Evolutionary conservation across 2,888 invertebrate genomes (phyloP).

Genomic region (Buathra laborator): DNA sequence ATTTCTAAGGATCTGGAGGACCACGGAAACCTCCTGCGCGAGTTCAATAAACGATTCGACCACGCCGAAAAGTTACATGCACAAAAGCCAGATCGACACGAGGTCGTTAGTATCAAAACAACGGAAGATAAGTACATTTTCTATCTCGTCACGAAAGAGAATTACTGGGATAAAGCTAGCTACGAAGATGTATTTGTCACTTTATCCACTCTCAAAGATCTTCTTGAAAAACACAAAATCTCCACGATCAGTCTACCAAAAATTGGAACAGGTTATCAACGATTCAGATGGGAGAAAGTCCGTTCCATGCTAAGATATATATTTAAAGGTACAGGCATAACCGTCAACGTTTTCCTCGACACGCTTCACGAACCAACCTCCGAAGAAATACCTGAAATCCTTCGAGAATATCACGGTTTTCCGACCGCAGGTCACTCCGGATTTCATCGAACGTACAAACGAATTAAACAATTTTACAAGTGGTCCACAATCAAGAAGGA

Average conservation of each 20-base stretch:
- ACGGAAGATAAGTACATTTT: conserved; percentile 18
- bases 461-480: conserved; percentile 65
- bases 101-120: conserved; percentile 11
- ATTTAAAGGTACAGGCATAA: conserved; percentile 31
- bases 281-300: conserved; percentile 48
- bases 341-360: conserved; percentile 24
- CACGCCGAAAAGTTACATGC: not conserved
- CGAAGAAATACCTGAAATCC: conserved; percentile 39
- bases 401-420: conserved; percentile 58
- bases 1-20: conserved; percentile 40
- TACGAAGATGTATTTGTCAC: conserved; percentile 34
- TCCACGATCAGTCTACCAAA: conserved; percentile 25
- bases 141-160: conserved; percentile 45
- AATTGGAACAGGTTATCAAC: conserved; percentile 31
- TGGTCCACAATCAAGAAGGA: conserved; percentile 72
- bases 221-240: not conserved
- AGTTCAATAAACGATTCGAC: conserved; percentile 33
- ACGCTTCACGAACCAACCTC: conserved; percentile 34
- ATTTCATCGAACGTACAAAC: conserved; percentile 65
- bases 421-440: conserved; percentile 65
- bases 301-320: conserved; percentile 45
- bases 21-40: not conserved
- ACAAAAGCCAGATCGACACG: conserved; percentile 25
- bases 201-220: conserved; percentile 7
- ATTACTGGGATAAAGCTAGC: conserved; percentile 14